phyloP scores from a whole-genome alignment of 2,797 vertebrate genomes.

The Amazona ochrocephala region DNA sequence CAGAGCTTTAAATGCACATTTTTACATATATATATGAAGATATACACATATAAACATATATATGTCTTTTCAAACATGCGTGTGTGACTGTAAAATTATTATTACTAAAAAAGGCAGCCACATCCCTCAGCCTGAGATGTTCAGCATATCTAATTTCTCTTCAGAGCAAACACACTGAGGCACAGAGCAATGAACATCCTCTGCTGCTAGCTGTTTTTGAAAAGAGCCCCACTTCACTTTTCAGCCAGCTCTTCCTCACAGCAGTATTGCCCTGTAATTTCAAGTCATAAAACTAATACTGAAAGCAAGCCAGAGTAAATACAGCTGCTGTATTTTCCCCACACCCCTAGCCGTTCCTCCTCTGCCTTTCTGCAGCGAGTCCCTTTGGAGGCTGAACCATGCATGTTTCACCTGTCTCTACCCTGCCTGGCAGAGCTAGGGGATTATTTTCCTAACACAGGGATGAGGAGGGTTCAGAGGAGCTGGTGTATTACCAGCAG shows the following conservation, averaged over 20 bases:
- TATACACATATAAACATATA: no score
- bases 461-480: neutral
- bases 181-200: conserved; percentile 14
- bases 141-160: conserved; percentile 7
- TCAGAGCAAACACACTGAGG: neutral
- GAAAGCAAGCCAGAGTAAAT: conserved; percentile 4
- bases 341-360: fast-evolving
- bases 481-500: neutral
- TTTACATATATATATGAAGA: neutral
- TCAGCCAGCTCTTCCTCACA: neutral
- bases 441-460: neutral
- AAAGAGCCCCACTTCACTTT: neutral
- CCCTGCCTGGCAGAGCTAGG: neutral
- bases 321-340: neutral
- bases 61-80: neutral
- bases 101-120: neutral
- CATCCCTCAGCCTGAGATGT: neutral
- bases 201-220: conserved; percentile 25
- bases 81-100: neutral
- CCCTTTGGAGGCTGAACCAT: neutral
- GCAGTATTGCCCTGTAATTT: conserved; percentile 26
- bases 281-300: conserved; percentile 16
- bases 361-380: neutral
- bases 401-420: neutral
- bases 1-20: neutral